phyloP scores from a whole-genome alignment of 2,797 vertebrate genomes.

The Sebastes minor region DNA sequence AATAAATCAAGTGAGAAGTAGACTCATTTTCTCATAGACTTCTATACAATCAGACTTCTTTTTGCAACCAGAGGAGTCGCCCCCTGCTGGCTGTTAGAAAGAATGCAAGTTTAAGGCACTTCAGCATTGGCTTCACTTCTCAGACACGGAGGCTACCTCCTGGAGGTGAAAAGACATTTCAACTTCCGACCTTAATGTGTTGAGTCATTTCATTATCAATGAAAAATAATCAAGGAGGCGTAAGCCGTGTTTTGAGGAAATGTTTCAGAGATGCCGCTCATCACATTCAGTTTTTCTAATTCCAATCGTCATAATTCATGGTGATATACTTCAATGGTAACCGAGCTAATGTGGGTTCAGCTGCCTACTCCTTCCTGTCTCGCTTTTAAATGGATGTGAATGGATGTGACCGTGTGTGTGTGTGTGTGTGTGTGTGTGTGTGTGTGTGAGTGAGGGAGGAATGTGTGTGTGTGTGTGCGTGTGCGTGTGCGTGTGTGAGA shows the following conservation, averaged over 20 bases:
- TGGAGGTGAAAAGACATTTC: background rate
- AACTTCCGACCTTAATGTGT: background rate
- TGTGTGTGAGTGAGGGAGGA: slow-evolving; percentile 16
- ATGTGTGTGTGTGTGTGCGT: slow-evolving; percentile 2
- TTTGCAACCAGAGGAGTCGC: no score
- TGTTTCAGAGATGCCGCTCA: background rate
- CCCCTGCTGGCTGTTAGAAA: no score
- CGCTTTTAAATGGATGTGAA: slow-evolving; percentile 56
- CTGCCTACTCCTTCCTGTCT: slow-evolving; percentile 52
- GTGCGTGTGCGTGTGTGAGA: slow-evolving; percentile 35
- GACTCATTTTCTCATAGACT: no score
- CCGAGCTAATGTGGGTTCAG: slow-evolving; percentile 35
- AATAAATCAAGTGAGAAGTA: no score
- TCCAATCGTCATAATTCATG: slow-evolving; percentile 19
- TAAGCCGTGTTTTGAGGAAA: background rate
- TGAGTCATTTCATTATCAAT: background rate
- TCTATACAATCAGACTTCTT: no score
- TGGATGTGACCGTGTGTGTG: slow-evolving; percentile 53
- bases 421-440: background rate
- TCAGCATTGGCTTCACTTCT: no score
- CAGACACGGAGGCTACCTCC: no score
- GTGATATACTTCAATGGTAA: slow-evolving; percentile 25
- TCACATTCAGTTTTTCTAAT: background rate
- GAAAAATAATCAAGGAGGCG: background rate
- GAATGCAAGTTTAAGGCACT: no score